Evolutionary conservation across 2,797 vertebrate genomes (phyloP).

Genomic region (Limnodromus scolopaceus): DNA sequence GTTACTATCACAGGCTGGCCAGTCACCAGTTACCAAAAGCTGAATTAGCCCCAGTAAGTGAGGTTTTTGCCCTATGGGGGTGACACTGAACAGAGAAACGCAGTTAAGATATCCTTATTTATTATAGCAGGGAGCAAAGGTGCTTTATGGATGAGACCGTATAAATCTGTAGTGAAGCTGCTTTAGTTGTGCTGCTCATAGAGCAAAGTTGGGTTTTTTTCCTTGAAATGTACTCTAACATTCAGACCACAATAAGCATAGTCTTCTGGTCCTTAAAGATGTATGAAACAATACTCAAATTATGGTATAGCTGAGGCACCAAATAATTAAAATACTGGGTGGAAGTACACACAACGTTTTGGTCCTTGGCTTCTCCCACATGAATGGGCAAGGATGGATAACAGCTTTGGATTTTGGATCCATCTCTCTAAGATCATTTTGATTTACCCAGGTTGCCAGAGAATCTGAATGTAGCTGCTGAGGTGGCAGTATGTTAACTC

Average conservation of each 20-base stretch:
- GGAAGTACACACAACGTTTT: background rate
- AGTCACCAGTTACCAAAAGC: background rate
- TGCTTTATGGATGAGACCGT: background rate
- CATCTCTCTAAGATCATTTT: background rate
- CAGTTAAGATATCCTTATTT: background rate
- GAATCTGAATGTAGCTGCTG: background rate
- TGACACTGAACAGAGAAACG: background rate
- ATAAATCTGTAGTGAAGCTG: background rate
- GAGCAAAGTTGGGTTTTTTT: background rate
- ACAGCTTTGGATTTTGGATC: background rate
- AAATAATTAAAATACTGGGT: background rate
- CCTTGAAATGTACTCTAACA: background rate
- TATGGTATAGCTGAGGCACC: background rate
- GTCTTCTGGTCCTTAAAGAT: background rate
- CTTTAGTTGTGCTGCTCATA: background rate
- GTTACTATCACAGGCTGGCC: background rate
- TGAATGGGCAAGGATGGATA: background rate
- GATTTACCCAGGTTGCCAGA: background rate
- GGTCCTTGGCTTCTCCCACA: background rate
- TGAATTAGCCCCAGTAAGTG: background rate
- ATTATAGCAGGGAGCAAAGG: background rate
- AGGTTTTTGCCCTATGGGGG: background rate
- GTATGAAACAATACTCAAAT: background rate
- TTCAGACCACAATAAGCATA: background rate
- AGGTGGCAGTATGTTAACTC: background rate